Base-by-base conservation (phyloP, 2,888 invertebrate genomes). In the Eilema griseolum region DNA sequence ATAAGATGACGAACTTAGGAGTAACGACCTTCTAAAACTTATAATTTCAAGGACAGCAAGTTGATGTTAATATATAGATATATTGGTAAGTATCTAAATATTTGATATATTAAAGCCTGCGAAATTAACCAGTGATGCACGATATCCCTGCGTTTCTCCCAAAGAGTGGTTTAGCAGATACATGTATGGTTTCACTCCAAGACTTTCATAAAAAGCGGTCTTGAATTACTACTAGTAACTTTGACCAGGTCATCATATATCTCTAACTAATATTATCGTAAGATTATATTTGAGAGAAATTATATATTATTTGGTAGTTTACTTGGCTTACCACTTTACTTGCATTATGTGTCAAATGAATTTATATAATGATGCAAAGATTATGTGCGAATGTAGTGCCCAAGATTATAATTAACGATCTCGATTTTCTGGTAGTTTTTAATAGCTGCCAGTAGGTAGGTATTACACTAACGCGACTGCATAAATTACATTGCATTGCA, bases 1-100 rank as follows among this genome's bases (percentile, higher is more conserved):
- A 85, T 76, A 61, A 85, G 75, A 85, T 82, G 80, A 81, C 74
- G 76, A 74, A 70, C 66, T 67, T 57, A 66, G 77, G 81, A 81
- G 76, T 78, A 77, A 71, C 72, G 76, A 82, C 81, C 82, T 76
- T 82, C 70, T 69, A 60, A 69, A 75, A 37, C 66, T 52, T 69
- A 68, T 70, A 56, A 41, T 67, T 67, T 72, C 76, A 83, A 84
- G 83, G 84, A 74, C 75, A 73, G 60, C 70, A 26, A 66, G 73
- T 14, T 66, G 7, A 57, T 23, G 24, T 26, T 11, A 46, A 4
- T 41, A 41, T 20, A 10, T 52, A 8, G n/a, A 10, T 56, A 31
- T 20, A 65, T 60, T 46, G 59, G 24, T 46, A 24, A 52, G 61
- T 69, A 26, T 3, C 31, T 20, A 26, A 26, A 33, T 37, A 57